These are phyloP conservation scores for Tanypteryx hageni DNA, from an alignment of 2,888 invertebrate species.

Conservation along the genomic window DNA sequence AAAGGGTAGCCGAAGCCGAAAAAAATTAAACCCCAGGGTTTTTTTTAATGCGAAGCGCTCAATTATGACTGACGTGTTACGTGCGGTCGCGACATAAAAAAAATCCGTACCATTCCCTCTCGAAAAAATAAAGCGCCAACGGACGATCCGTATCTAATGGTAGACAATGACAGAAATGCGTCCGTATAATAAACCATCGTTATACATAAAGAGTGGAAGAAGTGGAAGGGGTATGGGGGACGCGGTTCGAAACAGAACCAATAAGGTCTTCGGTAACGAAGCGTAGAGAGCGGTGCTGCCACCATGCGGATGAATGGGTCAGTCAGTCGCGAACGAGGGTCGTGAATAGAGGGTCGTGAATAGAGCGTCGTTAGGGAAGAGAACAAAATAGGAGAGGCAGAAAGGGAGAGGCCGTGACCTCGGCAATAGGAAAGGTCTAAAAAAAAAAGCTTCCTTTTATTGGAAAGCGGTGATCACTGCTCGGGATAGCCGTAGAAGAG, in stretches of 20 bases:
- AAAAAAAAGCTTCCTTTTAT: background rate
- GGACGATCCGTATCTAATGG: background rate
- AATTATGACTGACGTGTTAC: background rate
- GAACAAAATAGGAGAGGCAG: too few species aligned
- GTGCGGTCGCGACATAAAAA: background rate
- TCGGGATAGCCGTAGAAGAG: background rate
- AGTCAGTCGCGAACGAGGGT: background rate
- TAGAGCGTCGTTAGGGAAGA: background rate
- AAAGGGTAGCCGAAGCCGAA: too few species aligned
- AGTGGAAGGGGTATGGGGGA: background rate
- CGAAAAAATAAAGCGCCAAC: background rate
- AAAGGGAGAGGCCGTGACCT: background rate
- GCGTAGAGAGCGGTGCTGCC: background rate
- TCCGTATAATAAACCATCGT: background rate
- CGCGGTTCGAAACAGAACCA: background rate
- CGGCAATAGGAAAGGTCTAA: background rate
- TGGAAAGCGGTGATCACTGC: background rate
- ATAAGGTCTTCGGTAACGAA: background rate
- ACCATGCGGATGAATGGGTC: background rate
- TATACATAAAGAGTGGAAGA: background rate
- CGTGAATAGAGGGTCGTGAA: background rate
- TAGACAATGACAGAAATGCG: background rate
- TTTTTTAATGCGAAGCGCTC: background rate
- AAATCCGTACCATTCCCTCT: background rate
- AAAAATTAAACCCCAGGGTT: too few species aligned